Evolutionary conservation across 2,888 invertebrate genomes (phyloP), one percentile per base, ranked within the genome.

Genomic region (Xanthostigma xanthostigma): DNA sequence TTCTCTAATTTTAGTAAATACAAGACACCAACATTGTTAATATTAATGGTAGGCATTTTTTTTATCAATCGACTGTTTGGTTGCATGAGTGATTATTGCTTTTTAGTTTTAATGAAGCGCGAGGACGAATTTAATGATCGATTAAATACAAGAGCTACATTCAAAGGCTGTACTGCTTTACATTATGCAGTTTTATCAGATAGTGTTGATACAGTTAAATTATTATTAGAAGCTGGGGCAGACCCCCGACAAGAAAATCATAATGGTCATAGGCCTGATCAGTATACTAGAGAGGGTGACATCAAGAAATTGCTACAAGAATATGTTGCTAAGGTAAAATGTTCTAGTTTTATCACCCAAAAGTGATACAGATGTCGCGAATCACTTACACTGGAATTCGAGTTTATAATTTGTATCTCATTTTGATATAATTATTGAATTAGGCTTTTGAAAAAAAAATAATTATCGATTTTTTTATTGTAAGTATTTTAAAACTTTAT

Each of bases 181-280:
- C 92, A 93, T 67, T 93, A 93, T 71, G 91, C 92, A 9, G 87
- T 82, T 45, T 69, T 93, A 41, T 75, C 78, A 2, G 83, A 90
- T 67, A 78, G 82, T 54, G 59, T 71, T 3, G 71, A 72, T 17
- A 72, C 78, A 37, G 78, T 84, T 8, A 69, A 74, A 58, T 66
- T 76, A 38, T 71, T 92, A 46, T 67, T 92, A 10, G 77, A 81
- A 50, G 74, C 73, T 56, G 89, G 89, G 52, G 84, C 84, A 3
- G 76, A 85, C 71, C 85, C 85, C 8, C 75, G 77, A 11, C 64
- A 77, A 51, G 79, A 83, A 59, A 90, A 87, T 68, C 84, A 84
- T 61, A 76, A 80, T 47, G 90, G 90, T 1, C 81, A 89, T 57
- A 74, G 74, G 54, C 79, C 91, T 10, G 64, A 78, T 40, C 80